Evolutionary conservation across 1,140 invertebrate genomes (phyloP).

Genomic region (Drosophila nigrodunni): DNA sequence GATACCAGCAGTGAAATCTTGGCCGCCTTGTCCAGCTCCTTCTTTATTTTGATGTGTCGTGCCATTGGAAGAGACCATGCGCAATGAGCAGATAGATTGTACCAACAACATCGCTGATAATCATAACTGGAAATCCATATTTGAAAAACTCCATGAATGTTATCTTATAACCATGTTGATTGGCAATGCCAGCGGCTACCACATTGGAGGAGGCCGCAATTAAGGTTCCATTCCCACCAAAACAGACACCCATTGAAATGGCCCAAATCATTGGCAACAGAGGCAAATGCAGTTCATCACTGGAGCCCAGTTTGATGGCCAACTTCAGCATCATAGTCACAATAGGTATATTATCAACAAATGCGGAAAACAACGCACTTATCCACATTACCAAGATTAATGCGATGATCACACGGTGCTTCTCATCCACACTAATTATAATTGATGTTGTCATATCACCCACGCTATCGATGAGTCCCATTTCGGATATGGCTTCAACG

Average conservation of each 20-base stretch:
- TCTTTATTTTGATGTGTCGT: background rate
- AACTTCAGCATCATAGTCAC: conserved; percentile 92
- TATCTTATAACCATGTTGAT: conserved; percentile 92
- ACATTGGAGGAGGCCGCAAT: conserved; percentile 93
- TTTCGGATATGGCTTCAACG: conserved; percentile 89
- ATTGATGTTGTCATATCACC: conserved; percentile 87
- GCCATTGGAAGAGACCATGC: conserved; percentile 88
- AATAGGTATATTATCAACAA: conserved; percentile 93
- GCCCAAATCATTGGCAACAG: conserved; percentile 90
- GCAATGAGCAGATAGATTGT: conserved; percentile 88
- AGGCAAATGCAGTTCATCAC: conserved; percentile 87
- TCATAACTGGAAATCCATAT: conserved; percentile 90
- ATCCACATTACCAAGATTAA: conserved; percentile 90
- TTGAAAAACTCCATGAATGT: conserved; percentile 85
- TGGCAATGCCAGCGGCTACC: conserved; percentile 91
- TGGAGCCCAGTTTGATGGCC: conserved; percentile 86
- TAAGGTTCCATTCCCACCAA: conserved; percentile 92
- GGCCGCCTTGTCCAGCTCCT: background rate
- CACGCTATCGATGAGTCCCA: conserved; percentile 89
- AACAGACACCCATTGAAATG: conserved; percentile 90
- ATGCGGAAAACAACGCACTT: conserved; percentile 90
- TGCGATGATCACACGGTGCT: conserved; percentile 87
- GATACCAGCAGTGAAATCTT: background rate
- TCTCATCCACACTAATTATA: conserved; percentile 86
- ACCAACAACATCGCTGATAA: conserved; percentile 87